Evolutionary conservation across 2,888 invertebrate species (phyloP), one percentile per base, ranked within the genome.

Genomic region (Drosophila pseudotakahashii): DNA sequence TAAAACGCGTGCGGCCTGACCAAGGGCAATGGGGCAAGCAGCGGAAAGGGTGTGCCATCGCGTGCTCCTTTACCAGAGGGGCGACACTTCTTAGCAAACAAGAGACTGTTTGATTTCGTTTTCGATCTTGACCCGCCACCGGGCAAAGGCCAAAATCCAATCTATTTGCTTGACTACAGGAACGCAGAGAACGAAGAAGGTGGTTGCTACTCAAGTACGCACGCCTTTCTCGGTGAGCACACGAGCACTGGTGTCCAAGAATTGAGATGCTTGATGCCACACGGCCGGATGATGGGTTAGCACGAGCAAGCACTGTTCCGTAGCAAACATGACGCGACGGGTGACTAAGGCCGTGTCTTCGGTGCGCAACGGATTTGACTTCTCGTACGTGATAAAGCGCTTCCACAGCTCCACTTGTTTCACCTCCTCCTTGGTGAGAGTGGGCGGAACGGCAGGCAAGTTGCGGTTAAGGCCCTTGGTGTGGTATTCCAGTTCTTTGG

Each of bases 331-430:
- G 0, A 99, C 99, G 75, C 99, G 93, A 57, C 97, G 95, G 0
- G 98, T 98, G 10, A 99, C 96, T 10, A 98, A 92, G 0, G 98
- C 96, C 0, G 98, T 97, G 92, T 99, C 99, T 91, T 99, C 99
- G 0, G 98, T 98, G 11, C 98, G 94, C 58, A 99, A 93, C 0
- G 99, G 99, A 93, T 99, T 99, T 32, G 96, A 95, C 64, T 99
- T 97, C 92, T 99, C 99, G 97, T 99, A 99, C 0, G 95, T 93
- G 79, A 99, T 99, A 91, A 99, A 99, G 89, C 98, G 99, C 93
- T 99, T 99, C 99, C 99, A 99, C 9, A 99, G 92, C 76, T 99
- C 99, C 67, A 99, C 98, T 94, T 98, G 98, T 93, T 98, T 97
- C 74, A 96, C 94, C 93, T 98, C 98, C 89, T 98, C 98, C 9